Base-by-base conservation (phyloP, 2,888 invertebrate species). In the Cheilosia grossa region DNA sequence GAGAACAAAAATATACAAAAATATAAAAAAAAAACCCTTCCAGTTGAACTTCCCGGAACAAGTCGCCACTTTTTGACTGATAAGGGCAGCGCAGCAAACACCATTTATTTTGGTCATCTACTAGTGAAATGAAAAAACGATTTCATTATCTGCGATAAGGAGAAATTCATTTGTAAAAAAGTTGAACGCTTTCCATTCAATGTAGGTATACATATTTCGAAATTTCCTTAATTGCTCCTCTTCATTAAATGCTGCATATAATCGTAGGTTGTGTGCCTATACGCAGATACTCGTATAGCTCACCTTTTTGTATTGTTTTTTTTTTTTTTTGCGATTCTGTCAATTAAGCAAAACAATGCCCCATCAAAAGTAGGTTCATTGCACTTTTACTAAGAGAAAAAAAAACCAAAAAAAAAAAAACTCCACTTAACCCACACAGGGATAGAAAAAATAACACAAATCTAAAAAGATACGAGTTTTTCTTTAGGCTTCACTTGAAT, bases 401-500 rank as follows among this genome's bases (percentile, higher is more conserved):
- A 37, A n/a, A 58, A 19, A 37, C n/a, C n/a, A 59, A 61, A 40
- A 19, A 44, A 21, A 56, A n/a, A 58, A 19, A 47, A 59, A 61
- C 33, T 24, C 15, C 27, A 61, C 44, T 72, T 27, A 72, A 27
- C 40, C 27, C 69, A 27, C n/a, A 44, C 56, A 47, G 19, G 17
- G 9, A 44, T n/a, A 49, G 15, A n/a, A 7, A 13, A 47, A 47
- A 47, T 17, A 47, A 47, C 9, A 27, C 27, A 17, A 63, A 63
- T 53, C 73, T 56, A 74, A 47, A 47, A 74, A 56, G 33, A 64
- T 54, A 64, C 64, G 56, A 56, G 74, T 37, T 56, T 56, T 53
- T 67, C 19, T 24, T 19, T 17, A 19, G n/a, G 13, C 54, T 30
- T 44, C 17, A 17, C 40, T 59, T 19, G 13, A 1, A 1, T 13